These are phyloP conservation scores for Struthio camelus DNA, from an alignment of 2,113 vertebrate species.

Conservation along the genomic window DNA sequence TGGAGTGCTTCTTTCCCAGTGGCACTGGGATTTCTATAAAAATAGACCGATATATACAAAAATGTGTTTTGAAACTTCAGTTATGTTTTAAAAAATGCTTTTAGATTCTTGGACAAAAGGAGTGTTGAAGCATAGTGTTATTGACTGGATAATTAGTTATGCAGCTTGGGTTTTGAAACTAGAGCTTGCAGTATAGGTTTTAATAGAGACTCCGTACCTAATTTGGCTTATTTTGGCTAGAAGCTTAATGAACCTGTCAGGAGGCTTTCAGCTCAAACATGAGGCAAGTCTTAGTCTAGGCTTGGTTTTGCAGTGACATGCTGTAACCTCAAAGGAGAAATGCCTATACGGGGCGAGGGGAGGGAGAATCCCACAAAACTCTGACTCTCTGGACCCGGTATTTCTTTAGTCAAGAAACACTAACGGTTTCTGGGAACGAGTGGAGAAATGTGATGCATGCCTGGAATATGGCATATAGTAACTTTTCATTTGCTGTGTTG, in stretches of 20 bases:
- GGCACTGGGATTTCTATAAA: not conserved
- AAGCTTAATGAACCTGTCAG: not conserved
- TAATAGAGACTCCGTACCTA: too few species aligned
- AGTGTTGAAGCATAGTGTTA: not conserved
- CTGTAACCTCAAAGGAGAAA: not conserved
- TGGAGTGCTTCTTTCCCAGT: rapidly evolving
- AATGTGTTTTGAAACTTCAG: not conserved
- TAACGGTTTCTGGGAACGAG: not conserved
- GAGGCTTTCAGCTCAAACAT: not conserved
- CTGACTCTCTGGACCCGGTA: not conserved
- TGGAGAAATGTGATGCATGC: not conserved
- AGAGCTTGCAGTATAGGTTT: not conserved
- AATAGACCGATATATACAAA: not conserved
- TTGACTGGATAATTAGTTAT: not conserved
- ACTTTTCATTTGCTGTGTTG: not conserved
- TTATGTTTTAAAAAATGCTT: not conserved
- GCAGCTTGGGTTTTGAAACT: not conserved
- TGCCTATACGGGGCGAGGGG: not conserved
- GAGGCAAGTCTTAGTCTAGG: not conserved
- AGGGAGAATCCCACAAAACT: not conserved
- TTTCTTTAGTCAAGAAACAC: not conserved
- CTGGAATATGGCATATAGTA: not conserved
- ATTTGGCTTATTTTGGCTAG: not conserved
- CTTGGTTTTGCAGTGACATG: not conserved
- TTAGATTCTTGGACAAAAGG: not conserved